These are phyloP conservation scores for Argyra leucocephala DNA, from an alignment of 2,888 invertebrate genomes.

Conservation along the genomic window DNA sequence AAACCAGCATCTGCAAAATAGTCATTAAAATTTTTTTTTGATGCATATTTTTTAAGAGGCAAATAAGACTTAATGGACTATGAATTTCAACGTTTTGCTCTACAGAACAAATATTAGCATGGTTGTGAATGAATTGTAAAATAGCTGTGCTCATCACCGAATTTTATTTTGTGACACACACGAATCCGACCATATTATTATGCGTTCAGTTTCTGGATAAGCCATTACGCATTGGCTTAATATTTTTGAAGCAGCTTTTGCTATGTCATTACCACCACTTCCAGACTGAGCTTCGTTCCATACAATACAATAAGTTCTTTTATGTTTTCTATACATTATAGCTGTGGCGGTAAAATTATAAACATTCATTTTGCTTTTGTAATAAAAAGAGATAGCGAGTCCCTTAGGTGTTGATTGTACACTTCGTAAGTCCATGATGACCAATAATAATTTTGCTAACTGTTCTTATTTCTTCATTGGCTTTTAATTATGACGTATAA, in stretches of 20 bases:
- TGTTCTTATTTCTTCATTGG: too few relatives aligned
- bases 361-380: constrained; percentile 4
- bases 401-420: not conserved
- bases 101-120: not conserved
- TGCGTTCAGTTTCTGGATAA: not conserved
- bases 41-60: not conserved
- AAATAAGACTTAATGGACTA: not conserved
- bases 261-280: not conserved
- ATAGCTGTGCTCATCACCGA: not conserved
- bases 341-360: constrained; percentile 9
- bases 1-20: not conserved
- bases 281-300: not conserved
- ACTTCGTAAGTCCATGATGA: not conserved
- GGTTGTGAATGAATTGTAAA: not conserved
- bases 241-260: not conserved
- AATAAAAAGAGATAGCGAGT: not conserved
- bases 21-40: not conserved
- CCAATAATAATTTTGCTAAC: too few relatives aligned
- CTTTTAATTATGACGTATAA: too few relatives aligned
- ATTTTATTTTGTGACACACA: not conserved
- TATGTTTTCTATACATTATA: constrained; percentile 2
- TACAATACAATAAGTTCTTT: not conserved
- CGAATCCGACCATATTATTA: not conserved
- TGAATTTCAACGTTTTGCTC: not conserved
- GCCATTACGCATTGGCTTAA: too few relatives aligned